Evolutionary conservation across 2,797 vertebrate genomes (phyloP), one percentile per base, ranked within the genome.

Genomic region (Salmo trutta): DNA sequence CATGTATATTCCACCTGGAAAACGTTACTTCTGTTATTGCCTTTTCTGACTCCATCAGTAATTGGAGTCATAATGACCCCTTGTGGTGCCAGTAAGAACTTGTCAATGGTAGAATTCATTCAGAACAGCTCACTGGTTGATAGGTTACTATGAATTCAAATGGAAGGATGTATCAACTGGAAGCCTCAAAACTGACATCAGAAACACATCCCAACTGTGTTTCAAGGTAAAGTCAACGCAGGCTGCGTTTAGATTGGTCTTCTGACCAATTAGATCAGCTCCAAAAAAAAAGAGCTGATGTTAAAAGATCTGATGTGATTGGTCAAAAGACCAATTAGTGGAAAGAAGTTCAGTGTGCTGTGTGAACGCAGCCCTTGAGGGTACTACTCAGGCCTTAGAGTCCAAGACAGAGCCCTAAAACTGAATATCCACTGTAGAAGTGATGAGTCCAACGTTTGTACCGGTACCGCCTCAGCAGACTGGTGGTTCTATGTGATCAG

Each of bases 41-140:
- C 21, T 71, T 15, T 8, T 31, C 31, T 4, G 31, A 31, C 31
- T 31, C 31, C 31, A 31, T 31, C 4, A 31, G 31, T 31, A 76
- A 64, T 86, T 85, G 79, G 88, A 89, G 76, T 80, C 76, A 89
- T 75, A 88, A 87, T 91, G 91, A 88, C 92, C 90, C 90, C 93
- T 93, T 67, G 84, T 92, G 93, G 91, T 19, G 1, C 76, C n/a
- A 79, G 29, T 74, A 65, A 76, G 24, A 87, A 84, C 72, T 81
- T 65, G 65, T 7, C 29, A 17, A 65, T 67, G 76, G 1, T 59
- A 74, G 19, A 82, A 74, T 75, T 65, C 3, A 36, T 65, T 62
- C 5, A n/a, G 1, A 62, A 21, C 56, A 21, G n/a, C 56, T n/a
- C 2, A 19, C 56, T 59, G 56, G 6, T 59, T 5, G 56, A 59